These are phyloP conservation scores for Himalopsyche japonica DNA, from an alignment of 2,888 invertebrate genomes.

Conservation along the genomic window DNA sequence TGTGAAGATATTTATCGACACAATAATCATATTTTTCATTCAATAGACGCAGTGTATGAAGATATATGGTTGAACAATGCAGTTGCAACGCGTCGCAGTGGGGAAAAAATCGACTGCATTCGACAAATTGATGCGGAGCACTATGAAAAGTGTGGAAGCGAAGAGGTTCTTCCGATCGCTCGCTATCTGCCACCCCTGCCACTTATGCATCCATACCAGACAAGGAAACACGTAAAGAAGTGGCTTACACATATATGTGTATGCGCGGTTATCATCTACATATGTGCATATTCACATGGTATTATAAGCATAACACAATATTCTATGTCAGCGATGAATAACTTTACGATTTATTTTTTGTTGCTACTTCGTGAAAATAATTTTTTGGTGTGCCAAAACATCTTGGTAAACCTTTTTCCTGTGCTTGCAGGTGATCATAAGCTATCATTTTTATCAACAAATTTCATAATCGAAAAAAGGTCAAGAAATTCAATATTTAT, in stretches of 20 bases:
- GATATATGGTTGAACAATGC: neutral
- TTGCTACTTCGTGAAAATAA: too few species aligned
- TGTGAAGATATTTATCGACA: too few species aligned
- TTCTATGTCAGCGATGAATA: neutral
- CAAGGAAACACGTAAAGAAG: neutral
- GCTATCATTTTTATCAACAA: too few species aligned
- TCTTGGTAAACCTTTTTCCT: too few species aligned
- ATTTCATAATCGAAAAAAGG: too few species aligned
- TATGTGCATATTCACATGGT: neutral
- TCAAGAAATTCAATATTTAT: too few species aligned
- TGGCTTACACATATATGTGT: neutral
- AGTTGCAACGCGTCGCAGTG: neutral
- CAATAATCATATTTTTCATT: neutral
- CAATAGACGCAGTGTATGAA: too few species aligned
- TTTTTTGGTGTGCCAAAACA: too few species aligned
- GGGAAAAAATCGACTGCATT: neutral
- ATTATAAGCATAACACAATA: neutral
- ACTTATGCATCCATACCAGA: neutral
- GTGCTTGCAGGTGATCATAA: too few species aligned
- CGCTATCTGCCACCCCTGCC: neutral
- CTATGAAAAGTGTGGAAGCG: neutral
- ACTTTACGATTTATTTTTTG: too few species aligned
- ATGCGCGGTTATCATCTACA: neutral
- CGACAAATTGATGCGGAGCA: neutral
- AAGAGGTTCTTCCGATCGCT: neutral